Conservation (phyloP, 2,888 invertebrate species). For the Agriopis aurantiaria region DNA sequence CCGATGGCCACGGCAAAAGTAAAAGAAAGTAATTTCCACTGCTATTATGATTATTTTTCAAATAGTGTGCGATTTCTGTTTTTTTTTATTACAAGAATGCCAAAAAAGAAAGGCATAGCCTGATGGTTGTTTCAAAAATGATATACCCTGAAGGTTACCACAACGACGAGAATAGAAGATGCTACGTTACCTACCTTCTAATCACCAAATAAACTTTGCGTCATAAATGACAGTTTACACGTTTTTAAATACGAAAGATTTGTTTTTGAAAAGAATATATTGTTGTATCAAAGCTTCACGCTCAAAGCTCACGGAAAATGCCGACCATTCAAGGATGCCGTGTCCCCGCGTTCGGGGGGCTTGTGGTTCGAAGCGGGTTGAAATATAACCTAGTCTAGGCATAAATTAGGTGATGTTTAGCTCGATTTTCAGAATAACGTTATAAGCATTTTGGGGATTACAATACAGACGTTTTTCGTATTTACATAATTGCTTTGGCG, state of each 20-base stretch:
- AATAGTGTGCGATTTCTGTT: neutral
- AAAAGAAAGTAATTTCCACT: neutral
- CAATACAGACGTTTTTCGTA: too few relatives aligned
- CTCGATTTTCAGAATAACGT: too few relatives aligned
- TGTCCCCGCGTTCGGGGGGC: slow-evolving; percentile 12
- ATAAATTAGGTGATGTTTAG: neutral
- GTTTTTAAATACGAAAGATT: neutral
- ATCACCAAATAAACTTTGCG: too few relatives aligned
- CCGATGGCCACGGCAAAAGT: neutral
- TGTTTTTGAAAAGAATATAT: neutral
- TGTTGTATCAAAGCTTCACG: neutral
- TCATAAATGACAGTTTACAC: too few relatives aligned
- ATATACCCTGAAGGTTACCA: too few relatives aligned
- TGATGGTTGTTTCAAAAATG: too few relatives aligned
- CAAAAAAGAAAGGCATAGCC: too few relatives aligned
- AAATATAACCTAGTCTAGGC: slow-evolving; percentile 10
- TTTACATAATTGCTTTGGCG: too few relatives aligned
- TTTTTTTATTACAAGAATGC: too few relatives aligned
- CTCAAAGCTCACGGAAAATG: slow-evolving; percentile 13
- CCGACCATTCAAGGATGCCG: slow-evolving; percentile 30
- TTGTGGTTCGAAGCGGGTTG: slow-evolving; percentile 4
- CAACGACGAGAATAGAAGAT: too few relatives aligned
- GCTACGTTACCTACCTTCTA: too few relatives aligned
- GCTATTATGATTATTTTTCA: neutral
- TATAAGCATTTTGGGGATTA: too few relatives aligned